A percentile compares a stretch with the other conserved stretches of the same genome.
Conservation (phyloP, 2,888 invertebrate species). For the Zonitis immaculata region DNA sequence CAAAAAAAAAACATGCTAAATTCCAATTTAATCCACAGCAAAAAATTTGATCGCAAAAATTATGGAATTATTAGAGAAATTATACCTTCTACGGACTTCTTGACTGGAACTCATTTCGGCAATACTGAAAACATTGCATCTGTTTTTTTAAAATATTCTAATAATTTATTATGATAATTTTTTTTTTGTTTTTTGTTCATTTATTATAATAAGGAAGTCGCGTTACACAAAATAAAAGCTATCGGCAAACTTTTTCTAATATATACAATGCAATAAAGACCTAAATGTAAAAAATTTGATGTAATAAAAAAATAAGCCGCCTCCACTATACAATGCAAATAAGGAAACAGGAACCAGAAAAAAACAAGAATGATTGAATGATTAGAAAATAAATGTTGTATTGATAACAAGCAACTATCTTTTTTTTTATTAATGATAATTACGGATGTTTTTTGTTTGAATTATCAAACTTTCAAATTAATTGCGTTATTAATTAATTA, state of each 20-base stretch:
- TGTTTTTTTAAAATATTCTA: constrained; percentile 10
- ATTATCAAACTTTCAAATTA: too few relatives aligned
- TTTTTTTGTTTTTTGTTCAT: neutral
- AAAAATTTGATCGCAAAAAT: too few relatives aligned
- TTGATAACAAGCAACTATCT: too few relatives aligned
- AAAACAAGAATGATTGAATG: neutral
- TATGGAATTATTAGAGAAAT: too few relatives aligned
- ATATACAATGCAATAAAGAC: too few relatives aligned
- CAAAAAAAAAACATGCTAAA: neutral
- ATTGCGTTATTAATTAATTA: too few relatives aligned
- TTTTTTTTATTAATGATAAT: too few relatives aligned
- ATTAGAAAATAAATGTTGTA: too few relatives aligned
- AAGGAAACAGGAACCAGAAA: neutral
- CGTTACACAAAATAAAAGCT: constrained; percentile 12
- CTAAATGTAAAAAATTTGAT: too few relatives aligned
- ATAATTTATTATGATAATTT: neutral
- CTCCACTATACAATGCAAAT: neutral
- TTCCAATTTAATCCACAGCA: neutral
- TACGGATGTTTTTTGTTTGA: too few relatives aligned
- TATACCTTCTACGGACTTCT: constrained; percentile 48
- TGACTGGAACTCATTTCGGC: constrained; percentile 47
- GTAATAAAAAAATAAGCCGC: neutral
- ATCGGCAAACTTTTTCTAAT: neutral
- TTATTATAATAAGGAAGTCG: constrained; percentile 26
- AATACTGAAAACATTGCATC: constrained; percentile 40